Conservation (phyloP, 2,888 invertebrate species). For the Sminthurides aquaticus region DNA sequence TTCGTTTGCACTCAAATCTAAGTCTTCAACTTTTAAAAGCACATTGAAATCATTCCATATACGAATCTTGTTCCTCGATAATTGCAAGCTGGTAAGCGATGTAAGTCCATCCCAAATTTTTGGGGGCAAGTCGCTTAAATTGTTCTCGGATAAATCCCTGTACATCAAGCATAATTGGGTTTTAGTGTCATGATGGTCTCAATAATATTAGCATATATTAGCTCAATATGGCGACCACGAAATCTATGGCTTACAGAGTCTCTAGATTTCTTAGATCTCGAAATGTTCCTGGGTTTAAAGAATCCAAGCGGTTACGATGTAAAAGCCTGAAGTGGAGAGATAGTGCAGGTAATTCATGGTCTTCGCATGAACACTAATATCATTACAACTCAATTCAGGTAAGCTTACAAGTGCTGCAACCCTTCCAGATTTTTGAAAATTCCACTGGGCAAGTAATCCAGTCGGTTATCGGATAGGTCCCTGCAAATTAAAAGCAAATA, state of each 20-base stretch:
- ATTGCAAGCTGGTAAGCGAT: slow-evolving; percentile 57
- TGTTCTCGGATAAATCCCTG: slow-evolving; percentile 60
- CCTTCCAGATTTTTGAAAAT: slow-evolving; percentile 59
- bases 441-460: slow-evolving; percentile 59
- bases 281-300: slow-evolving; percentile 56
- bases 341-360: background rate
- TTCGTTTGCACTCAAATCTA: slow-evolving; percentile 64
- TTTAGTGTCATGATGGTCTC: no score
- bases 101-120: slow-evolving; percentile 56
- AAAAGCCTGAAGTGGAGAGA: slow-evolving; percentile 54
- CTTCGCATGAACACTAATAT: slow-evolving; percentile 16
- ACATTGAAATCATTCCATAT: slow-evolving; percentile 56
- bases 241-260: slow-evolving; percentile 56
- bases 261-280: slow-evolving; percentile 56
- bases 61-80: slow-evolving; percentile 61
- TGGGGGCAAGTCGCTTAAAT: slow-evolving; percentile 54
- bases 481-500: slow-evolving; percentile 47
- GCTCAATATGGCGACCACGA: no score
- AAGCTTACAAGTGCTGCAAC: slow-evolving; percentile 59
- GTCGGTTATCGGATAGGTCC: slow-evolving; percentile 64
- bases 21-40: slow-evolving; percentile 56
- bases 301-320: slow-evolving; percentile 60
- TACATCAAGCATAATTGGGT: slow-evolving; percentile 1
- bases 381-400: slow-evolving; percentile 9
- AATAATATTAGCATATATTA: no score